These are phyloP conservation scores for Drusus annulatus DNA, from an alignment of 1,140 invertebrate species.

Conservation along the genomic window DNA sequence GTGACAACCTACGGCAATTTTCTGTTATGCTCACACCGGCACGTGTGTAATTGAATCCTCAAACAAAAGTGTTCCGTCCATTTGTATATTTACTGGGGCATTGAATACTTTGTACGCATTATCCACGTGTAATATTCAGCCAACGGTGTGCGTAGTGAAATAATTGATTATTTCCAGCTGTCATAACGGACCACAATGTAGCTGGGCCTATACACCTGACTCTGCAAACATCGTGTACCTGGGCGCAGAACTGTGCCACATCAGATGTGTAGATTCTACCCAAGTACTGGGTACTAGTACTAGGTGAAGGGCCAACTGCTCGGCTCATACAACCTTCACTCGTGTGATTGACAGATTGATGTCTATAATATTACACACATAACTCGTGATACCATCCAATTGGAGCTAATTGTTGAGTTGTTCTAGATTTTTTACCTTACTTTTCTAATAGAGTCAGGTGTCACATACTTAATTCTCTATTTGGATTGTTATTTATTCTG, in stretches of 20 bases:
- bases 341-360: conserved; percentile 8
- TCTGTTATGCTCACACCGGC: too few relatives aligned
- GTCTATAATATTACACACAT: neutral
- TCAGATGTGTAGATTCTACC: neutral
- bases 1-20: too few relatives aligned
- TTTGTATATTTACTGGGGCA: neutral
- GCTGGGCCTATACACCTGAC: neutral
- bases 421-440: neutral
- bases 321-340: neutral
- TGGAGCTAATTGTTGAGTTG: neutral
- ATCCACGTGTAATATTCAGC: neutral
- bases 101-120: neutral
- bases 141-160: conserved; percentile 3
- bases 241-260: too few relatives aligned
- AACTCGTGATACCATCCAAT: neutral
- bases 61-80: neutral
- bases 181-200: conserved; percentile 3
- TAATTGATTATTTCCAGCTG: conserved; percentile 17
- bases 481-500: too few relatives aligned
- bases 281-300: neutral
- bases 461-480: neutral
- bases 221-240: too few relatives aligned
- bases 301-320: neutral
- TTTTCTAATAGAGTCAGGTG: neutral
- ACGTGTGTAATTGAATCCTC: too few relatives aligned